Percentiles rank a stretch among this genome's conserved stretches.
phyloP scores from a whole-genome alignment of 2,113 vertebrate genomes.

The Pterocles orientalis region DNA sequence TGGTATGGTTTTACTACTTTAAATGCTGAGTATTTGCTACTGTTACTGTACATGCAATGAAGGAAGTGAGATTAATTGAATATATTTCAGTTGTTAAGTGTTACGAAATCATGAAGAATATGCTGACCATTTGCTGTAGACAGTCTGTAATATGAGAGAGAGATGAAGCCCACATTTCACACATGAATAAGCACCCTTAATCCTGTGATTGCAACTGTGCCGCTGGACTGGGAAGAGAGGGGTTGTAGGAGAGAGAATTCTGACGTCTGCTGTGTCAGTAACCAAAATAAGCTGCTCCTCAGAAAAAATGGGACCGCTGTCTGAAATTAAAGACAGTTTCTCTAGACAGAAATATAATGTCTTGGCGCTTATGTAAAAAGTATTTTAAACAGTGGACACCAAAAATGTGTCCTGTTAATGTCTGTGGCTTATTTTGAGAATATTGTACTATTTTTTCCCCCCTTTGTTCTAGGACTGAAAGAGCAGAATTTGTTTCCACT shows the following conservation, averaged over 20 bases:
- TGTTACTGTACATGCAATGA: constrained; percentile 1
- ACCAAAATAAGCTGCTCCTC: constrained; percentile 29
- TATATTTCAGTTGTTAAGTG: constrained; percentile 64
- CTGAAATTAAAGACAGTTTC: constrained; percentile 13
- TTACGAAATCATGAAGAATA: constrained; percentile 63
- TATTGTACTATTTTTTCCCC: rapidly evolving
- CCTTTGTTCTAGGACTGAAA: rapidly evolving
- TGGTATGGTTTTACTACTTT: constrained; percentile 23
- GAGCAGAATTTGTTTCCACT: neutral
- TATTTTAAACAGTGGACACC: neutral
- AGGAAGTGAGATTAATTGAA: constrained; percentile 70
- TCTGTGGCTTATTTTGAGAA: neutral
- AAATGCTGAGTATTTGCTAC: constrained; percentile 54
- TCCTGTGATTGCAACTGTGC: constrained; percentile 74
- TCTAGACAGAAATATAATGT: neutral
- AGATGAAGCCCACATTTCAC: constrained; percentile 84
- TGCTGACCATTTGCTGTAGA: constrained; percentile 68
- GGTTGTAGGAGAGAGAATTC: neutral
- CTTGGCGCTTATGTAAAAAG: neutral
- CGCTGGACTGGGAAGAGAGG: constrained; percentile 62
- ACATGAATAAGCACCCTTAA: constrained; percentile 77
- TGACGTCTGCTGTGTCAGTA: constrained; percentile 54
- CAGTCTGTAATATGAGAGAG: constrained; percentile 61
- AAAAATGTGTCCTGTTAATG: neutral
- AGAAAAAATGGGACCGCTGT: neutral